These are phyloP conservation scores for Glomeris maerens DNA, from an alignment of 1,140 invertebrate species.

Conservation along the genomic window DNA sequence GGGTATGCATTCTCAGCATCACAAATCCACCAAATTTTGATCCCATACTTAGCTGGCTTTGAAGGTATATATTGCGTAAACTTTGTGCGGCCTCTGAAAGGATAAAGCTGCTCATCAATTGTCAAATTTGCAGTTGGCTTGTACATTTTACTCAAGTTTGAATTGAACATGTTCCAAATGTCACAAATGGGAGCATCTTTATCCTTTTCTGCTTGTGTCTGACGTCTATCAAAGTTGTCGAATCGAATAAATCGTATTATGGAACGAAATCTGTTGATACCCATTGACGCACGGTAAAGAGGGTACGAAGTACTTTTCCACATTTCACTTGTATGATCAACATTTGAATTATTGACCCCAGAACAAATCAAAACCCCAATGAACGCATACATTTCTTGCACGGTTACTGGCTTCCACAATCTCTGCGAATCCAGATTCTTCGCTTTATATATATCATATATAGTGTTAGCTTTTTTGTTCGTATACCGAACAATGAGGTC, in stretches of 20 bases:
- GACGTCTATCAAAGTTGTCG: conserved; percentile 18
- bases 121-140: conserved; percentile 12
- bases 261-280: conserved; percentile 11
- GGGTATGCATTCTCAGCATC: too few relatives aligned
- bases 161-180: conserved; percentile 16
- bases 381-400: too few relatives aligned
- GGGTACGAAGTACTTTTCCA: too few relatives aligned
- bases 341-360: too few relatives aligned
- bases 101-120: conserved; percentile 24
- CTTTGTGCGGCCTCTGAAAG: conserved; percentile 19
- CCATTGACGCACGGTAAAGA: conserved; percentile 15
- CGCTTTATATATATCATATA: too few relatives aligned
- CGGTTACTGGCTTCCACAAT: too few relatives aligned
- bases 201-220: conserved; percentile 14
- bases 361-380: too few relatives aligned
- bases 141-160: conserved; percentile 12
- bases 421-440: too few relatives aligned
- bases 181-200: conserved; percentile 20
- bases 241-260: conserved; percentile 17
- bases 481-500: too few relatives aligned
- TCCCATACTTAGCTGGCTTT: too few relatives aligned
- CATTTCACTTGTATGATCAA: too few relatives aligned
- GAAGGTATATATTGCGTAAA: background rate
- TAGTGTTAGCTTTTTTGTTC: too few relatives aligned
- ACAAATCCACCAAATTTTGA: background rate